Evolutionary conservation across 2,888 invertebrate species (phyloP).

Genomic region (Anodontia alba): DNA sequence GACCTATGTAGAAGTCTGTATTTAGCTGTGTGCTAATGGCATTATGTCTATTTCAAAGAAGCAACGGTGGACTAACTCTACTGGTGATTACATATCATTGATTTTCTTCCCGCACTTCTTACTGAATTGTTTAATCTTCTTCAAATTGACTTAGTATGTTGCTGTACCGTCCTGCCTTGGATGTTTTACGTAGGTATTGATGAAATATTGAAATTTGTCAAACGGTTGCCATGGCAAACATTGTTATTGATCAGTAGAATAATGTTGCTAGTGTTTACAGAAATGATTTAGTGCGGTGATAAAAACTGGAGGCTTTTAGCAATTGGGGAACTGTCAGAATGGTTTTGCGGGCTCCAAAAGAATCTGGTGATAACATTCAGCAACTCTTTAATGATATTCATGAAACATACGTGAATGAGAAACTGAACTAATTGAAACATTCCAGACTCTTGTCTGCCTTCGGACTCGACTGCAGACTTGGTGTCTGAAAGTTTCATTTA

Average conservation of each 20-base stretch:
- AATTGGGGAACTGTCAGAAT: slow-evolving; percentile 13
- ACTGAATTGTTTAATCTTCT: slow-evolving; percentile 12
- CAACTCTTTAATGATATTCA: too few relatives aligned
- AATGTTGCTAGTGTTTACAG: slow-evolving; percentile 52
- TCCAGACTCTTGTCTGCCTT: too few relatives aligned
- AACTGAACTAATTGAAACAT: too few relatives aligned
- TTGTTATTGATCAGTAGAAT: slow-evolving; percentile 52
- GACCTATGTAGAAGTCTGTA: too few relatives aligned
- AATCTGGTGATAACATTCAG: too few relatives aligned
- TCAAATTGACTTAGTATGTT: slow-evolving; percentile 18
- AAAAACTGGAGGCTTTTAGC: slow-evolving; percentile 14
- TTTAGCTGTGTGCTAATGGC: too few relatives aligned
- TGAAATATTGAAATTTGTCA: slow-evolving; percentile 65
- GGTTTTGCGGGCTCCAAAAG: background rate
- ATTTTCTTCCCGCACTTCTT: background rate
- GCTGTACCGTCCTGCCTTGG: slow-evolving; percentile 11
- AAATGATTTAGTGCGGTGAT: slow-evolving; percentile 47
- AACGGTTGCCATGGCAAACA: slow-evolving; percentile 61
- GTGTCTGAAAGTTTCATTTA: too few relatives aligned
- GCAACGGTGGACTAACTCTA: background rate
- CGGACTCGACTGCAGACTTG: too few relatives aligned
- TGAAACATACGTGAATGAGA: too few relatives aligned
- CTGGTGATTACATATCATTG: background rate
- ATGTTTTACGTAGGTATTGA: slow-evolving; percentile 18
- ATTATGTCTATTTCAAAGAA: background rate